Evolutionary conservation across 2,797 vertebrate genomes (phyloP), one percentile per base, ranked within the genome.

Genomic region (Dendrocincla fuliginosa): DNA sequence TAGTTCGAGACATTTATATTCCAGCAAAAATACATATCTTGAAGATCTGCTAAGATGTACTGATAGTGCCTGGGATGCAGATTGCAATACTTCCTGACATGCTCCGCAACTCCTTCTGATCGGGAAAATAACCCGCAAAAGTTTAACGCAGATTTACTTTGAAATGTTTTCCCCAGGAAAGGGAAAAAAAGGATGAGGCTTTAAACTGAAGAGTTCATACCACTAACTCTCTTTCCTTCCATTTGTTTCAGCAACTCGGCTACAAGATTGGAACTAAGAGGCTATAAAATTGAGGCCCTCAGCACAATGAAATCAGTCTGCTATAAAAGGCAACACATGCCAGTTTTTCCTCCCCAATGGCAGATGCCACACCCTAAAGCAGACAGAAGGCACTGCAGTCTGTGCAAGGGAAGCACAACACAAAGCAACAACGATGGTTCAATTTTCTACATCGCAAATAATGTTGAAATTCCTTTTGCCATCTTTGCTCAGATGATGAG

Each of bases 321-420:
- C 94, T 97, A 82, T 96, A 87, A 97, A 97, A 98, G 95, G 95
- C 89, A 67, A 96, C 97, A 97, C 97, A 97, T 97, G 97, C 97
- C 97, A 97, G 96, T 90, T 97, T 96, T 96, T 96, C 94, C 95
- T 97, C 96, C 97, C 97, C 95, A 80, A 70, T 97, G 97, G 97
- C 97, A 98, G 97, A 95, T 97, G 98, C 97, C 98, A 98, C 97
- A 97, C 98, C 98, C 97, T 97, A 73, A 97, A 97, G 97, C 97
- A 97, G 97, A 97, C 97, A 98, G 97, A 98, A 97, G 97, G 97
- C 97, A 95, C 93, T 95, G 95, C 97, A 97, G 97, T 97, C 96
- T 98, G 97, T 95, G 94, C 77, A 94, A 87, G 93, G 87, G 91
- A 95, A 97, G 89, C 96, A 95, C 89, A 91, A 95, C 97, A 98